Conservation (phyloP, 2,888 invertebrate genomes). For the Camponotus fellah region DNA sequence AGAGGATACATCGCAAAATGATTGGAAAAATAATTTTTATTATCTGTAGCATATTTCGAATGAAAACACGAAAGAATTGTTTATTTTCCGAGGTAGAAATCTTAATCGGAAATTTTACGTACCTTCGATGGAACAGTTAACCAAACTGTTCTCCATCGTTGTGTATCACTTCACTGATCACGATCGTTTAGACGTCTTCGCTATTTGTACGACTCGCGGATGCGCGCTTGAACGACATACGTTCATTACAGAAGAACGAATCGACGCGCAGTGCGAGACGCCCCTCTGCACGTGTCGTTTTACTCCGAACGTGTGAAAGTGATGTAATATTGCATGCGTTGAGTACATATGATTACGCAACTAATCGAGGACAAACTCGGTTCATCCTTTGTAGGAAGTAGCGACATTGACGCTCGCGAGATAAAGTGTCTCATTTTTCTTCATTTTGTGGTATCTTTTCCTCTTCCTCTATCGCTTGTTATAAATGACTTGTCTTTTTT, state of each 20-base stretch:
- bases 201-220: slow-evolving; percentile 8
- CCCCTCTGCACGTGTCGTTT: slow-evolving; percentile 22
- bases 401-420: background rate
- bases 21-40: slow-evolving; percentile 2
- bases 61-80: background rate
- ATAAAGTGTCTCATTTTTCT: background rate
- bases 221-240: background rate
- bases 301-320: slow-evolving; percentile 7
- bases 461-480: background rate
- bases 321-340: slow-evolving; percentile 10
- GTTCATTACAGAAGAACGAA: slow-evolving; percentile 16
- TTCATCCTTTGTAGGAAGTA: background rate
- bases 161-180: slow-evolving; percentile 33
- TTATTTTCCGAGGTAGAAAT: background rate
- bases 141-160: slow-evolving; percentile 11
- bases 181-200: background rate
- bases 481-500: background rate
- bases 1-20: background rate
- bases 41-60: background rate
- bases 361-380: background rate
- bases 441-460: too few relatives aligned
- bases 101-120: background rate
- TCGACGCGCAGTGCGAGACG: background rate
- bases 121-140: slow-evolving; percentile 8
- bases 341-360: slow-evolving; percentile 1